Percentiles rank a stretch among this genome's conserved stretches.
These are phyloP conservation scores for Mayetiola destructor DNA, from an alignment of 2,888 invertebrate genomes.

Conservation along the genomic window DNA sequence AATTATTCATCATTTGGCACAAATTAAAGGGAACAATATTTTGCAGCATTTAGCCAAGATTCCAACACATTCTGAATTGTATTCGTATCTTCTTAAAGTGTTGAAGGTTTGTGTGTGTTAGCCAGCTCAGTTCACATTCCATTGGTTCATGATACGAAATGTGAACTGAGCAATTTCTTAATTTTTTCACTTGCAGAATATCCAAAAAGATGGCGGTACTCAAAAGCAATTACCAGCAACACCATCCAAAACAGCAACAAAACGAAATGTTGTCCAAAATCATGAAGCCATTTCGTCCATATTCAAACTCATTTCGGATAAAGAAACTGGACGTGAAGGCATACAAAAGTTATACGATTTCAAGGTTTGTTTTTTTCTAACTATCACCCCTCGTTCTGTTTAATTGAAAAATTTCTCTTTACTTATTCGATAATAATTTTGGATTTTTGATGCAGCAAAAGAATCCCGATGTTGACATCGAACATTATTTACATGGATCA, in stretches of 20 bases:
- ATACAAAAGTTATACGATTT: constrained; percentile 38
- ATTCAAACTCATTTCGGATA: constrained; percentile 78
- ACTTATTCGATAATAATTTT: neutral
- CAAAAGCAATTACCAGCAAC: constrained; percentile 28
- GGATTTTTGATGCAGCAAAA: constrained; percentile 24
- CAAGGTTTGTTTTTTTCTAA: constrained; percentile 24
- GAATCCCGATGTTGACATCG: constrained; percentile 34
- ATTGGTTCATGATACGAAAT: neutral
- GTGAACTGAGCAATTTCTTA: neutral
- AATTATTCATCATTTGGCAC: constrained; percentile 78
- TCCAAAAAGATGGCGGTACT: constrained; percentile 36
- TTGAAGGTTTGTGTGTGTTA: constrained; percentile 40
- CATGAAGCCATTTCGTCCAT: constrained; percentile 79
- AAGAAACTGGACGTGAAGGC: constrained; percentile 72
- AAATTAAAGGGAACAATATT: constrained; percentile 70
- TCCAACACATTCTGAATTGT: constrained; percentile 68
- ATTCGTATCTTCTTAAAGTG: constrained; percentile 68
- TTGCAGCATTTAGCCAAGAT: constrained; percentile 63
- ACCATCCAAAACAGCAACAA: constrained; percentile 37
- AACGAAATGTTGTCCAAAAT: constrained; percentile 33
- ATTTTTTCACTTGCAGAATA: constrained; percentile 30
- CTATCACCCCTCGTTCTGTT: too few species aligned
- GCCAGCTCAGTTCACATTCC: neutral
- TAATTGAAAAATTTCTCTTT: too few species aligned
- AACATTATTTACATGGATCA: constrained; percentile 33